These are phyloP conservation scores for Autographa gamma DNA, from an alignment of 2,888 invertebrate species.

Conservation along the genomic window DNA sequence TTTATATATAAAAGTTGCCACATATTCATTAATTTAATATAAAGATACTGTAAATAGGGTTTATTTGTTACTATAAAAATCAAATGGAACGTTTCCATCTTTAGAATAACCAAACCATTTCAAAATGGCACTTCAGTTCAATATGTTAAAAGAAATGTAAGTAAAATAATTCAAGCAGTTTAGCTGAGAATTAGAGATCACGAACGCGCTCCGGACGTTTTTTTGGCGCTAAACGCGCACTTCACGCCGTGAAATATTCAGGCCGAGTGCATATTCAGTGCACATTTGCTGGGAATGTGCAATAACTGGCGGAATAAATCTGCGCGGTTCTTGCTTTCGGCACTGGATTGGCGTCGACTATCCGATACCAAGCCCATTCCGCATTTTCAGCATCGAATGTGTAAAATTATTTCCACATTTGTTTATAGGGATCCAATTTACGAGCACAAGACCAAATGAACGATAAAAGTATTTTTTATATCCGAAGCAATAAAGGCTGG, in stretches of 20 bases:
- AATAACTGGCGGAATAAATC: conserved; percentile 76
- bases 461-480: conserved; percentile 33
- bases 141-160: conserved; percentile 6
- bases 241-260: conserved; percentile 69
- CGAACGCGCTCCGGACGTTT: conserved; percentile 35
- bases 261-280: conserved; percentile 65
- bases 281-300: conserved; percentile 76
- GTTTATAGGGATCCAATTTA: conserved; percentile 35
- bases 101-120: neutral
- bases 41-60: too few relatives aligned
- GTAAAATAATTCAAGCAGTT: conserved; percentile 29
- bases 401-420: conserved; percentile 48
- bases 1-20: too few relatives aligned
- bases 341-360: conserved; percentile 66
- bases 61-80: neutral
- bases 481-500: conserved; percentile 22
- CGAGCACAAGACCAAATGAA: conserved; percentile 33
- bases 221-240: conserved; percentile 51
- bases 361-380: conserved; percentile 60
- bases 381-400: conserved; percentile 55
- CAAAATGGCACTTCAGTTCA: neutral
- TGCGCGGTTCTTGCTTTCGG: conserved; percentile 65
- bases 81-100: too few relatives aligned
- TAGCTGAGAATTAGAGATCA: conserved; percentile 36
- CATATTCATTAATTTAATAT: too few relatives aligned